Base-by-base conservation (phyloP, 2,888 invertebrate species). In the Trichogramma dendrolimi region DNA sequence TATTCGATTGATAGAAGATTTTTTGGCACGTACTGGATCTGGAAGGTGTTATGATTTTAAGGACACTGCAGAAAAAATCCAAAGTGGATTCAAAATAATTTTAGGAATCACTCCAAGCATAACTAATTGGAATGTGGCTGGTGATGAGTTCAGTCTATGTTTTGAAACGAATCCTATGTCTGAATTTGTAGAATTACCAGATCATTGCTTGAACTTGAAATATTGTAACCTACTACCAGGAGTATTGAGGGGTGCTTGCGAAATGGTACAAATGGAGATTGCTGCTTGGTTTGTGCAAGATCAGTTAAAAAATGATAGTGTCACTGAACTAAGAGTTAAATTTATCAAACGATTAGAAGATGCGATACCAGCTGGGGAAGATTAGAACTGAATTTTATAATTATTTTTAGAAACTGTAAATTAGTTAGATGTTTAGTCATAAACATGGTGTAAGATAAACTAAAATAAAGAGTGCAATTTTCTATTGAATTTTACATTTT, bases 261-360 rank as follows among this genome's bases (percentile, higher is more conserved):
- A 99, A 84, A 99, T 99, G 95, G 96, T 98, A 48, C 97, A 98
- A 78, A 85, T 98, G 77, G 97, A 98, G 80, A 92, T 97, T 5
- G 90, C 92, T 73, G 91, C 92, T 70, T 94, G 92, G 91, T 95
- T 98, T 83, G 89, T 92, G 1, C 87, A 96, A 85, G 97, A 98
- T 80, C 94, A 94, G 73, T 80, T 98, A 56, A 96, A 95, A 81
- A 97, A 96, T 53, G 97, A 98, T 78, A 86, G 88, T 68, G 87
- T 89, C 43, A 99, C 97, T 27, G 99, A 99, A 82, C 82, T 99
- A 27, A 84, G 96, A 73, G 89, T 99, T 4, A 96, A 96, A 78
- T 98, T 96, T 79, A 89, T 96, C 66, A 90, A 95, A 76, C 86
- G 94, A 78, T 82, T 99, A 75, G 97, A 98, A 82, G 99, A 99